A percentile compares a stretch with the other conserved stretches of the same genome.
Conservation (phyloP, 2,113 vertebrate genomes). For the Balaenoptera acutorostrata region DNA sequence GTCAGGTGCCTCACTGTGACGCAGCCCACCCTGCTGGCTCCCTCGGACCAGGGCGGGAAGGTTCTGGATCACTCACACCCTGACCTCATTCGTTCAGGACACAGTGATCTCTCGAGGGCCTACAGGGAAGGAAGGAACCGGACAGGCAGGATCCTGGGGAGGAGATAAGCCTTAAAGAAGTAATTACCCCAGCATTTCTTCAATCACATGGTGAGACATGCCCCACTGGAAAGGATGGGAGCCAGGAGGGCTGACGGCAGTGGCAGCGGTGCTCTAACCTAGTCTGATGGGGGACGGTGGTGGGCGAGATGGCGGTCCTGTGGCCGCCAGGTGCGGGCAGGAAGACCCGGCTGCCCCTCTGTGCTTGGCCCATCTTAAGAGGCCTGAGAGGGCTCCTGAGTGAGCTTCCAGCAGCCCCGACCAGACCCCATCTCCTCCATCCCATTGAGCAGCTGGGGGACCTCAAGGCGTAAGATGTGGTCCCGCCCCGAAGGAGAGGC, state of each 20-base stretch:
- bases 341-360: fast-evolving
- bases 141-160: background rate
- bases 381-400: fast-evolving
- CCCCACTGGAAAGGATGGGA: background rate
- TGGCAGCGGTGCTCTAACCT: fast-evolving
- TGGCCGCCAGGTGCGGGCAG: fast-evolving
- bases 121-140: fast-evolving
- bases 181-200: background rate
- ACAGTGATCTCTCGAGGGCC: background rate
- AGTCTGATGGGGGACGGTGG: background rate
- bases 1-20: fast-evolving
- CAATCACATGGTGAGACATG: background rate
- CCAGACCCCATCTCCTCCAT: too few species aligned
- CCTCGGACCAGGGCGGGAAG: background rate
- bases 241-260: too few species aligned
- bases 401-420: background rate
- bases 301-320: fast-evolving
- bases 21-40: background rate
- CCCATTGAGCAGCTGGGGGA: background rate
- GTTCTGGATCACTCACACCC: fast-evolving
- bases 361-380: background rate
- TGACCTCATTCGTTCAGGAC: background rate
- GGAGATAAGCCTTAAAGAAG: background rate
- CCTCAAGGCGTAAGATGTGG: fast-evolving
- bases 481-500: background rate